Percentiles rank a stretch among this genome's conserved stretches.
These are phyloP conservation scores for Dasypus novemcinctus DNA, from an alignment of 2,113 vertebrate genomes.

Conservation along the genomic window DNA sequence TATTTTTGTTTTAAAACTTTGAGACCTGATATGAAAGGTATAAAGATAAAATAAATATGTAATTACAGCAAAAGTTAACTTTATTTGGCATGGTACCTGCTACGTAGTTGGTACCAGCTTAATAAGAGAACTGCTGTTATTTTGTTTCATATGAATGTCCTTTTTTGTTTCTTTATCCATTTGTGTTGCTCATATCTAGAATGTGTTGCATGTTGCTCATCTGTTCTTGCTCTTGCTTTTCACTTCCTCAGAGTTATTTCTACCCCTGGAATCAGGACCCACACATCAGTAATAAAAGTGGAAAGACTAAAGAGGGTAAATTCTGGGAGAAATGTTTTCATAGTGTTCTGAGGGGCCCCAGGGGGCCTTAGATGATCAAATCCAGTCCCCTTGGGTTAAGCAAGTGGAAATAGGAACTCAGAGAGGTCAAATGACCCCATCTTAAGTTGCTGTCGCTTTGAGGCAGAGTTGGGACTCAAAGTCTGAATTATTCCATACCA, in stretches of 20 bases:
- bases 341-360: background rate
- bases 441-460: background rate
- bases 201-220: background rate
- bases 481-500: background rate
- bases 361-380: background rate
- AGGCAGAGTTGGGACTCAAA: background rate
- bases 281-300: background rate
- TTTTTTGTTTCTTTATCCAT: background rate
- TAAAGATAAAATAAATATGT: background rate
- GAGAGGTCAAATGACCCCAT: background rate
- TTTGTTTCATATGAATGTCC: background rate
- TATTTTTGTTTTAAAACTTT: background rate
- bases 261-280: background rate
- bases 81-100: background rate
- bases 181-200: background rate
- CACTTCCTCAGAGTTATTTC: background rate
- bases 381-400: background rate
- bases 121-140: background rate
- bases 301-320: background rate
- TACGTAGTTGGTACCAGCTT: no score
- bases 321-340: background rate
- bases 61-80: background rate
- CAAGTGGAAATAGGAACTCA: background rate
- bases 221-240: background rate
- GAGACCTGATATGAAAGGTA: background rate